Evolutionary conservation across 2,888 invertebrate genomes (phyloP), one percentile per base, ranked within the genome.

Genomic region (Chironomus tentans): DNA sequence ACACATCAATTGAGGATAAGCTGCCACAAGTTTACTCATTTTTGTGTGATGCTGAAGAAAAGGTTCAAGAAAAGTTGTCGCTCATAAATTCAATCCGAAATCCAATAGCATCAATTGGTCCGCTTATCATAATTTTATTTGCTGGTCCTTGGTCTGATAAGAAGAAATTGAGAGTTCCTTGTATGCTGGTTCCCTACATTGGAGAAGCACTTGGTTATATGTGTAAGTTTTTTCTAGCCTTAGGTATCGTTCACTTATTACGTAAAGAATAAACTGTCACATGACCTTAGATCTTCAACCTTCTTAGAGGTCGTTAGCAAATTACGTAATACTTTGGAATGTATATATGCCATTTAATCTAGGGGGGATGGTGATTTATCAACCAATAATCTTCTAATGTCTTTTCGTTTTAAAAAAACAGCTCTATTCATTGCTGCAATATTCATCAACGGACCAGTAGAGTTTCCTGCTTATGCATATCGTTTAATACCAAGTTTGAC

Each of bases 81-180:
- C 79, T 81, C 77, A 80, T 83, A 18, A 82, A 82, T 71, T 83
- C 83, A 10, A 82, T 82, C 74, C 80, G 84, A 18, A 83, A 83
- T n/a, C 84, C 84, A 2, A 82, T 84, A 12, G 21, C 65, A 13
- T 22, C 65, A 13, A 21, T 65, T 21, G 65, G 65, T 4, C 65
- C 65, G 15, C 28, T 68, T 56, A 82, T 84, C 76, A 83, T 84
- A 6, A 78, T 84, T 38, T 79, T 84, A 0, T 84, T 84, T 76
- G 84, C 84, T 70, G 84, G 84, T 15, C 83, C 83, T 2, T 84
- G 84, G 84, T 82, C 83, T 65, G 84, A 84, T 79, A 81, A 82
- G 47, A 83, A 82, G 77, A 83, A 83, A 61, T 81, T 82, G 5
- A 46, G 74, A n/a, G 68, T 74, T 47, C 74, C 74, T n/a, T 74